These are phyloP conservation scores for Rhinolophus ferrumequinum DNA, from an alignment of 2,113 vertebrate species.

Conservation along the genomic window DNA sequence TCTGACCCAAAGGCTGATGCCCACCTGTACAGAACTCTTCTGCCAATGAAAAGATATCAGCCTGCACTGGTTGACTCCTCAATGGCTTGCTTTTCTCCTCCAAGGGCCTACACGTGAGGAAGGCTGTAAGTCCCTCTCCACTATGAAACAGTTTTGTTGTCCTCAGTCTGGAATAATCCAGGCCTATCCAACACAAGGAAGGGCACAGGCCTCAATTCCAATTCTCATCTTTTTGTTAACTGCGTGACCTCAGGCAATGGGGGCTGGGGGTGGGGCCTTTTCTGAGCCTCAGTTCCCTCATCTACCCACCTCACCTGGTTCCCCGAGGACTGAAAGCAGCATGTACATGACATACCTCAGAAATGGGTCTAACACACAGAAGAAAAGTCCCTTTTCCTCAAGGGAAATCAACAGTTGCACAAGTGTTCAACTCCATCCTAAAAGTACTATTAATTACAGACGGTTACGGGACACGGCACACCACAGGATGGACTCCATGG, in stretches of 20 bases:
- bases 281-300: background rate
- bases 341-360: background rate
- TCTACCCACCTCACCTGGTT: background rate
- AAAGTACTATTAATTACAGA: fast-evolving
- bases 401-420: background rate
- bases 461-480: background rate
- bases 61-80: background rate
- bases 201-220: background rate
- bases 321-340: background rate
- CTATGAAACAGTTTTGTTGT: background rate
- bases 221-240: background rate
- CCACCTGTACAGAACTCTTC: background rate
- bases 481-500: fast-evolving
- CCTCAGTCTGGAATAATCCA: background rate
- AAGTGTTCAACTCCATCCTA: background rate
- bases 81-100: background rate
- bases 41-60: background rate
- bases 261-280: too few species aligned
- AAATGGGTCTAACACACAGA: background rate
- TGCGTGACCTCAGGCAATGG: background rate
- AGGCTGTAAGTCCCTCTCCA: background rate
- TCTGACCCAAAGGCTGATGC: background rate
- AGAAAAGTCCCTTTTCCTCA: background rate
- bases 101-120: background rate
- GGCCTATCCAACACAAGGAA: background rate